Evolutionary conservation across 2,888 invertebrate genomes (phyloP).

Genomic region (Tillus elongatus): DNA sequence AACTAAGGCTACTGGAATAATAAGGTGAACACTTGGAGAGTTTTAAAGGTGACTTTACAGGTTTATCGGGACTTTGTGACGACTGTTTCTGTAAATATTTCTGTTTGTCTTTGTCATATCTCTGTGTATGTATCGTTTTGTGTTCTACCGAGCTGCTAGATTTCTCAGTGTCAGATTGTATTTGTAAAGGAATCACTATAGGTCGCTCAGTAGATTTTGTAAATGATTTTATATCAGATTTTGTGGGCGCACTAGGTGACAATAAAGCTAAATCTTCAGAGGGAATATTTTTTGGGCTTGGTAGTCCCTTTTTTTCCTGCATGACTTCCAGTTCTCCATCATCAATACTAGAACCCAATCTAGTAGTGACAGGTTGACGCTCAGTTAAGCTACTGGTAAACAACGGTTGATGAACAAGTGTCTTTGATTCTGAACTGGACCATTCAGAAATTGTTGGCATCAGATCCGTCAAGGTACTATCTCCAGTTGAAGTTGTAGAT

Average conservation of each 20-base stretch:
- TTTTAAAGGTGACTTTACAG: conserved; percentile 43
- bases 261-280: conserved; percentile 36
- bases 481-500: conserved; percentile 35
- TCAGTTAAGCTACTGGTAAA: conserved; percentile 25
- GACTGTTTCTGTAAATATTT: conserved; percentile 34
- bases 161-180: conserved; percentile 41
- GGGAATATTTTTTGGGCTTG: conserved; percentile 37
- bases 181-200: conserved; percentile 45
- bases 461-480: conserved; percentile 50
- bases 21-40: conserved; percentile 64
- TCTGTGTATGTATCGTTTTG: conserved; percentile 36
- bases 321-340: conserved; percentile 31
- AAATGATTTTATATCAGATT: conserved; percentile 31
- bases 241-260: conserved; percentile 21
- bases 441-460: conserved; percentile 74
- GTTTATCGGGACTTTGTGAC: conserved; percentile 37
- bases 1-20: conserved; percentile 66
- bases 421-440: conserved; percentile 65
- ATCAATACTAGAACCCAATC: conserved; percentile 37
- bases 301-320: conserved; percentile 28
- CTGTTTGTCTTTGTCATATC: conserved; percentile 38
- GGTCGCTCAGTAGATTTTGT: conserved; percentile 47
- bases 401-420: conserved; percentile 54
- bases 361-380: conserved; percentile 25
- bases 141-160: conserved; percentile 47